Evolutionary conservation across 2,888 invertebrate genomes (phyloP).

Genomic region (Lepidonotus clava): DNA sequence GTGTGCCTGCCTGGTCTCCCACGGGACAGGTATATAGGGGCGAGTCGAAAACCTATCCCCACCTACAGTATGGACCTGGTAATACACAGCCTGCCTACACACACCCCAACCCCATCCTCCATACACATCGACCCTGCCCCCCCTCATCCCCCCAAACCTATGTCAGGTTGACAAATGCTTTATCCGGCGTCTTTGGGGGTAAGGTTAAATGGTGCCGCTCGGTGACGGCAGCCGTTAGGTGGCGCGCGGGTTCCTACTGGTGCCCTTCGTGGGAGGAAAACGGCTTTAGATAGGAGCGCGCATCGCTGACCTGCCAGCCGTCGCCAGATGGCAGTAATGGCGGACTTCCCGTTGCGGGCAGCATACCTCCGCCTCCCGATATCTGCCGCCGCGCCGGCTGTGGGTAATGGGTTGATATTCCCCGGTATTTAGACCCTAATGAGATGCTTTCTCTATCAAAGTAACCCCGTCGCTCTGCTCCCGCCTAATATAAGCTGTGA

Average conservation of each 20-base stretch:
- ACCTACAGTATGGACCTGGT: background rate
- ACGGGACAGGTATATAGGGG: constrained; percentile 15
- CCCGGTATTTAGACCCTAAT: background rate
- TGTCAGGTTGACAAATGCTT: constrained; percentile 17
- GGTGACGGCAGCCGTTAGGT: background rate
- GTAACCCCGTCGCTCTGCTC: background rate
- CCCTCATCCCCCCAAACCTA: no score
- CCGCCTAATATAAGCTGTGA: no score
- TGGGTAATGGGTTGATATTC: constrained; percentile 1
- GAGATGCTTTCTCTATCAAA: background rate
- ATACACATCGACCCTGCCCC: no score
- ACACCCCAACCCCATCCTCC: background rate
- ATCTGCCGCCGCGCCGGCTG: background rate
- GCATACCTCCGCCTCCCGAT: background rate
- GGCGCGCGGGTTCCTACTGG: background rate
- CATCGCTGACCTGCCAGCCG: no score
- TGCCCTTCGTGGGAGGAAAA: background rate
- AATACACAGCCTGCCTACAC: background rate
- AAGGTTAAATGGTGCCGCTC: constrained; percentile 13
- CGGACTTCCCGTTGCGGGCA: background rate
- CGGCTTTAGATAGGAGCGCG: background rate
- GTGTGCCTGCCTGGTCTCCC: background rate
- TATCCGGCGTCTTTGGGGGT: background rate
- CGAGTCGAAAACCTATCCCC: background rate
- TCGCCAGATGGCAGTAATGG: background rate